Evolutionary conservation across 2,888 invertebrate genomes (phyloP), one percentile per base, ranked within the genome.

Genomic region (Drosophila stalkeri): DNA sequence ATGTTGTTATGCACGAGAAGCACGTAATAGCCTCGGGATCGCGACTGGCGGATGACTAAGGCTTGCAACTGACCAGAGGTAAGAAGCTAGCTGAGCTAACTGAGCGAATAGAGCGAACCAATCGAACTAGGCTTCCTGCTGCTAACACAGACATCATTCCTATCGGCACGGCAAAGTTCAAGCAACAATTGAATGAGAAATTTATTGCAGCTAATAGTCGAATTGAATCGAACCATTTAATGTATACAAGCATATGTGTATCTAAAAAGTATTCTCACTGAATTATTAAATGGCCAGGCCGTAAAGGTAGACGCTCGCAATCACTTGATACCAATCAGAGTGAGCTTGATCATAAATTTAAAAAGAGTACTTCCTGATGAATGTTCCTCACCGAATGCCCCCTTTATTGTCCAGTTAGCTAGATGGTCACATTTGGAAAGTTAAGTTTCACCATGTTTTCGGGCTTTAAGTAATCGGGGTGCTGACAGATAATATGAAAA

Each of bases 181-280:
- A 82, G 70, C 73, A 66, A 72, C 77, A 90, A 85, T 88, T 90
- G 86, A 88, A 88, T 80, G 68, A 54, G 72, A 82, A 90, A 85
- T 85, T 88, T 85, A 85, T 85, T 90, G 86, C 90, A 71, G 69
- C 51, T 54, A 44, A 23, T 60, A 64, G 75, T 68, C 35, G 65
- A 56, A 56, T 75, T 68, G 57, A 63, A 79, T 39, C 66, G 77
- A 67, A 81, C 55, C 27, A 27, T 31, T 56, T 54, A 55, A 80
- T 66, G 61, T 71, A 70, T 67, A 60, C 65, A 54, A 55, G 49
- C 12, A 27, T 31, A 27, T 23, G 33, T 72, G 12, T 41, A 41
- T 61, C 74, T 61, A 43, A 60, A 69, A 41, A 37, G 20, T 43
- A 43, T 79, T 69, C 54, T 70, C 72, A 41, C 56, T 73, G 72